Conservation (phyloP, 2,113 vertebrate genomes). For the Myrmophylax atrothorax region DNA sequence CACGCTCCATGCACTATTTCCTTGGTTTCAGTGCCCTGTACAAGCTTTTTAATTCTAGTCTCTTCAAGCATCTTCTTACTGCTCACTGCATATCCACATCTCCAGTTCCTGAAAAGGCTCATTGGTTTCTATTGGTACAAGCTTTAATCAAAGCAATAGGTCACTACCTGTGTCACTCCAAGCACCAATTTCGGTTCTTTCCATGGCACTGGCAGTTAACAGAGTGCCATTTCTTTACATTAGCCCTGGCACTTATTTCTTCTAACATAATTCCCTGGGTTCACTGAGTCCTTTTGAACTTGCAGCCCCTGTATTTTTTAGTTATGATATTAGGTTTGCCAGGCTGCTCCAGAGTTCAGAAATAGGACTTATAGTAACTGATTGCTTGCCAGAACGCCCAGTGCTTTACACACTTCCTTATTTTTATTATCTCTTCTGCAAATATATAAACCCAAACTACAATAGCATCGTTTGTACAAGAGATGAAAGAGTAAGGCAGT, state of each 20-base stretch:
- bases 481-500: neutral
- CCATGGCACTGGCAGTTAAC: neutral
- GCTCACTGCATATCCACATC: neutral
- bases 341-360: neutral
- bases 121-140: neutral
- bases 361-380: neutral
- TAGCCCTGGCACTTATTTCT: neutral
- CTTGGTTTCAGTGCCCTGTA: neutral
- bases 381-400: neutral
- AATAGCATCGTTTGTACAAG: neutral
- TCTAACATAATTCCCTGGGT: neutral
- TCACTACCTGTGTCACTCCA: neutral
- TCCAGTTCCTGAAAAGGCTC: neutral
- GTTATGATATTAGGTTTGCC: neutral
- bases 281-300: neutral
- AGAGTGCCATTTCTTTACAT: neutral
- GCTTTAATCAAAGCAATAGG: neutral
- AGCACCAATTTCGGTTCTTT: neutral
- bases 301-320: neutral
- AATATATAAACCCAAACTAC: neutral
- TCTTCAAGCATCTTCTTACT: neutral
- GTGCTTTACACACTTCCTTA: neutral
- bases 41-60: neutral
- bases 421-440: neutral
- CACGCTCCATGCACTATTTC: neutral